Percentiles rank a stretch among this genome's conserved stretches.
These are phyloP conservation scores for Terrapene triunguis DNA, from an alignment of 2,113 vertebrate species.

Conservation along the genomic window DNA sequence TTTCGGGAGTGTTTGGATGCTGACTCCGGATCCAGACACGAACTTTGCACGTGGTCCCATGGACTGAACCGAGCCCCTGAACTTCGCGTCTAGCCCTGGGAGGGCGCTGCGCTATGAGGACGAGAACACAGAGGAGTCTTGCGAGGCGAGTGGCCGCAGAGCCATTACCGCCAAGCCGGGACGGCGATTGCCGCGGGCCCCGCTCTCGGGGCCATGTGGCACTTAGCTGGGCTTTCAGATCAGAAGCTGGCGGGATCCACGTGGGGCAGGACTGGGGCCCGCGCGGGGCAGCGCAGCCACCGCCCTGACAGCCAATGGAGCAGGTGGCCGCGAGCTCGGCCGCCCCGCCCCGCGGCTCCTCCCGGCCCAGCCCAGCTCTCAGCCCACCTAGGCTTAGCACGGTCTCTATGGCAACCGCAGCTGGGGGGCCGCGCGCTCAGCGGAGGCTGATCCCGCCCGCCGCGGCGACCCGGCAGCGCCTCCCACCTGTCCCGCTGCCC, in stretches of 20 bases:
- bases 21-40: too few relatives aligned
- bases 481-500: background rate
- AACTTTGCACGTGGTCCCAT: background rate
- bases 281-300: too few relatives aligned
- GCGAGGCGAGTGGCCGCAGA: too few relatives aligned
- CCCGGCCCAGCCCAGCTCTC: background rate
- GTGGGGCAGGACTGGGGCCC: background rate
- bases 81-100: background rate
- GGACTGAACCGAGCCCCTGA: too few relatives aligned
- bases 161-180: too few relatives aligned
- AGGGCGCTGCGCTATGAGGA: background rate
- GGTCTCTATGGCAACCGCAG: constrained; percentile 84
- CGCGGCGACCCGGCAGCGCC: background rate
- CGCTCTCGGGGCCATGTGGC: background rate
- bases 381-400: constrained; percentile 77
- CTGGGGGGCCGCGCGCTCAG: constrained; percentile 27
- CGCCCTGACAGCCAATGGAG: background rate
- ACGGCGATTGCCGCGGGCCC: too few relatives aligned
- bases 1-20: too few relatives aligned
- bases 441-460: background rate
- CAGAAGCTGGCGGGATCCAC: background rate
- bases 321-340: rapidly evolving
- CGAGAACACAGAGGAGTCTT: background rate
- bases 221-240: too few relatives aligned
- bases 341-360: background rate